Base-by-base conservation (phyloP, 2,797 vertebrate species). In the Geranospiza caerulescens region DNA sequence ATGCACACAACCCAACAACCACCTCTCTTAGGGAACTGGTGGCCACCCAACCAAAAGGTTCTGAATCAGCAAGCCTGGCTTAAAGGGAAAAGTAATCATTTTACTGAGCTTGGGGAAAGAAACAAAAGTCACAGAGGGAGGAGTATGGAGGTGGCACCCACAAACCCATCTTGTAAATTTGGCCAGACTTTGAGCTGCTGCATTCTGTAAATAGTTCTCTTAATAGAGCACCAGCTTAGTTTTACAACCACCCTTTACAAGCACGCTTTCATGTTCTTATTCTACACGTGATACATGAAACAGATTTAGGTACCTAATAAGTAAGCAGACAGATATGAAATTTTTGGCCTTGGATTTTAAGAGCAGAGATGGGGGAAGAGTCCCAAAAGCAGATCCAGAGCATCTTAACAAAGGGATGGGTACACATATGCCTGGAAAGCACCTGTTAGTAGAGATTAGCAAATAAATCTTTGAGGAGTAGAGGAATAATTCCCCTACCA, bases 381-480 rank as follows among this genome's bases (percentile, higher is more conserved):
- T 72, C 76, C 50, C 90, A 89, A 75, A 90, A 88, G 55, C 59
- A 72, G 63, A 55, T 52, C 42, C 76, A 85, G 87, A 85, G 62
- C 93, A 90, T 86, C 87, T 45, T 80, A 50, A 53, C 80, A 90
- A 85, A 84, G 86, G 36, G 72, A 36, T 74, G 86, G 50, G 47
- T 34, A 66, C 2, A 1, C 38, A 11, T 21, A 14, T 23, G 87
- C 67, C 89, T 93, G 94, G 87, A 86, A 92, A 94, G 50, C 92
- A 95, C 89, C 92, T 96, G 95, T 80, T 88, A 31, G 62, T 3
- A 15, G 81, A 95, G 87, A 92, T 90, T 64, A 94, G 31, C 83
- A 95, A 82, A 59, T 60, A 64, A 81, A 70, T 81, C 89, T 84
- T 70, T 74, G 91, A 52, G 59, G 56, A 60, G 15, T 11, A 73